Evolutionary conservation across 2,797 vertebrate genomes (phyloP), one percentile per base, ranked within the genome.

Genomic region (Coilia nasus): DNA sequence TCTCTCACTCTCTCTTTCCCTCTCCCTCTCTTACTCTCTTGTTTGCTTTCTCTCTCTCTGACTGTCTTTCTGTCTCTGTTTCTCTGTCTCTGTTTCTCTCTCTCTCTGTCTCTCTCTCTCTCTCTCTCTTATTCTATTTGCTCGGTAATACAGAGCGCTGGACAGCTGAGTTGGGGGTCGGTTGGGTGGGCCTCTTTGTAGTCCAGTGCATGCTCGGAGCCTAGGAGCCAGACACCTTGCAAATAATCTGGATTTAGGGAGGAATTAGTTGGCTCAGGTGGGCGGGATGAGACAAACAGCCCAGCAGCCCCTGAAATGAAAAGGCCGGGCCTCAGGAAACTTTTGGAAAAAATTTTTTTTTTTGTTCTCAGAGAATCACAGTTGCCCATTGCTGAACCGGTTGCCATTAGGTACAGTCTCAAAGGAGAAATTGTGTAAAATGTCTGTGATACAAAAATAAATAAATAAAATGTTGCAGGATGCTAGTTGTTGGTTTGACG

Each of bases 201-300:
- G 88, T 91, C 86, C 89, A 84, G 82, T 85, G 86, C 85, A 88
- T 85, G 85, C 83, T 89, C 85, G 83, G 83, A 88, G 85, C 83
- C 81, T 82, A 84, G 82, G 84, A 90, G 85, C 89, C 89, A 91
- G 92, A 90, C 91, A 92, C 91, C 91, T 91, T 90, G 90, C 89
- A 90, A 92, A 92, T 92, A 92, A 92, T 91, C 91, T 91, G 89
- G 88, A 88, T 83, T 92, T 90, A 91, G 91, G 90, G 90, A 93
- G 91, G 92, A 95, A 93, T 95, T 93, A 94, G 91, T 90, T 91
- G 93, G 93, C 93, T 92, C 93, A 81, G 84, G 92, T 93, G 91
- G 88, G 88, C 86, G 86, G 88, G 87, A 89, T 88, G 88, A 91
- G 85, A 87, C 89, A 91, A 91, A 91, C 91, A 89, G 90, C 82